Evolutionary conservation across 2,888 invertebrate genomes (phyloP).

Genomic region (Polietes domitor): DNA sequence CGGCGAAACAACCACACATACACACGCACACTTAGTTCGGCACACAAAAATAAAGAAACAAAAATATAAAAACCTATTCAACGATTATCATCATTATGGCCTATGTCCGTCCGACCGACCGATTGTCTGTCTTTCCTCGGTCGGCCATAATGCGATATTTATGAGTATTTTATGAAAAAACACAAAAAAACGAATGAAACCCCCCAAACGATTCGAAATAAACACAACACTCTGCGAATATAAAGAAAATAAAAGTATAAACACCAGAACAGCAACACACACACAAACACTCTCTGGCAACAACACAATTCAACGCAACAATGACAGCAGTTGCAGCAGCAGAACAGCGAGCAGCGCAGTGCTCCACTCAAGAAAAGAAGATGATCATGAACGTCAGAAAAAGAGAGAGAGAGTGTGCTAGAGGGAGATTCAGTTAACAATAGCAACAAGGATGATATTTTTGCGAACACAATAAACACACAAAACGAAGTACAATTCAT

Average conservation of each 20-base stretch:
- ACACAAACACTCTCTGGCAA: too few relatives aligned
- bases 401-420: too few relatives aligned
- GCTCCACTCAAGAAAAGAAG: too few relatives aligned
- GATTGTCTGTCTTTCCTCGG: not conserved
- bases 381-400: too few relatives aligned
- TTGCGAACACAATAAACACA: too few relatives aligned
- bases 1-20: not conserved
- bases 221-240: not conserved
- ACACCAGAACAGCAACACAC: not conserved
- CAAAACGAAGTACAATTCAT: too few relatives aligned
- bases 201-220: not conserved
- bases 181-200: too few relatives aligned
- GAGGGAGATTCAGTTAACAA: too few relatives aligned
- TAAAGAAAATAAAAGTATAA: conserved; percentile 18
- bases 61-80: conserved; percentile 3
- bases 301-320: too few relatives aligned
- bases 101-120: not conserved
- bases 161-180: not conserved
- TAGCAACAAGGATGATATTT: too few relatives aligned
- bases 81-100: not conserved
- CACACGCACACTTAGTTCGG: not conserved
- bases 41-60: not conserved
- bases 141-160: conserved; percentile 2
- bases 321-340: too few relatives aligned
- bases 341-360: too few relatives aligned